These are phyloP conservation scores for Chlamydotis undulata DNA, from an alignment of 2,113 vertebrate species.

Conservation along the genomic window DNA sequence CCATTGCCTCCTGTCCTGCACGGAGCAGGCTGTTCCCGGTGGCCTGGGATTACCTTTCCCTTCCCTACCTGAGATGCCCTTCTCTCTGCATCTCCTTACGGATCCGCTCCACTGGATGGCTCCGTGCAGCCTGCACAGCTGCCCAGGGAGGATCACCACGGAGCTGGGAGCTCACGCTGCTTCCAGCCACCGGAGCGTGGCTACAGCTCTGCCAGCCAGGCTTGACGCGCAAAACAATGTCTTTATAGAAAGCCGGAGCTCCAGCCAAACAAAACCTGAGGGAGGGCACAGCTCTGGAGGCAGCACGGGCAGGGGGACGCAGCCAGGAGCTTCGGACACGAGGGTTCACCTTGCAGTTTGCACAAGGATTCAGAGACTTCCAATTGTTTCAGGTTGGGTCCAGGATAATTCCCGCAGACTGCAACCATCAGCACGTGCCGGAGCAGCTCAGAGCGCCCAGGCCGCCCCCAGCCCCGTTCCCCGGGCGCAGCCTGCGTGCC, in stretches of 20 bases:
- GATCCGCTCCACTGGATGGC: constrained; percentile 25
- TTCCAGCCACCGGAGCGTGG: background rate
- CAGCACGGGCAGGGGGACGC: too few relatives aligned
- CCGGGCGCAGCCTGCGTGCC: accelerated
- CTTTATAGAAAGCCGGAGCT: background rate
- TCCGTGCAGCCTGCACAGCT: background rate
- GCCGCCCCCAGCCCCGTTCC: background rate
- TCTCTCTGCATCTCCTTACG: background rate
- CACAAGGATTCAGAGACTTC: background rate
- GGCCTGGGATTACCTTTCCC: background rate
- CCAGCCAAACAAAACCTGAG: background rate
- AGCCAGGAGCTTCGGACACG: background rate
- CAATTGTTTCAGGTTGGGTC: background rate
- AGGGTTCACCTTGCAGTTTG: background rate
- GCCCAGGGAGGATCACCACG: accelerated
- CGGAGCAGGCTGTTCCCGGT: background rate
- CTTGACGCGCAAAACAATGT: background rate
- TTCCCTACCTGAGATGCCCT: background rate
- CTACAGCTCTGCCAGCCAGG: background rate
- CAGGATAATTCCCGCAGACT: background rate
- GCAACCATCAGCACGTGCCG: background rate
- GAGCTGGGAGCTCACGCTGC: background rate
- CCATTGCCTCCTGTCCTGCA: background rate
- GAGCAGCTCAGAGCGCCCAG: background rate
- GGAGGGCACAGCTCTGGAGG: accelerated